phyloP scores from a whole-genome alignment of 2,797 vertebrate species.

The Moxostoma hubbsi region DNA sequence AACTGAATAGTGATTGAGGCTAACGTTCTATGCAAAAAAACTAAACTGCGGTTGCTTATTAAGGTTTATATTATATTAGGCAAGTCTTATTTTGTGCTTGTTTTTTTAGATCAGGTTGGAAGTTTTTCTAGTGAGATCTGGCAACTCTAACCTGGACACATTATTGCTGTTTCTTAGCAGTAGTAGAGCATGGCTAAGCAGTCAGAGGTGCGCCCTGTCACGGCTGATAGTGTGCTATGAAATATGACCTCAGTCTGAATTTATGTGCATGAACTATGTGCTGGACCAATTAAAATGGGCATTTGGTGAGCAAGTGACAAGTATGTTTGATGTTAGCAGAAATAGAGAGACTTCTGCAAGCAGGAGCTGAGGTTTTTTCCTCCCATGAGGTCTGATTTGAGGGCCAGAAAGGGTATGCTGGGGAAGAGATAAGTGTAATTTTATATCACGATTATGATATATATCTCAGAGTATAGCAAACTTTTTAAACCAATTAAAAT shows the following conservation, averaged over 20 bases:
- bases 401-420: slow-evolving; percentile 69
- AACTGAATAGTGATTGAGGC: too few species aligned
- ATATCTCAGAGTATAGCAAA: too few species aligned
- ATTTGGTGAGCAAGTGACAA: slow-evolving; percentile 59
- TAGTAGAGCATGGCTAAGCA: slow-evolving; percentile 25
- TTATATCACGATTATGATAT: too few species aligned
- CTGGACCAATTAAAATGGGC: slow-evolving; percentile 61
- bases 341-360: slow-evolving; percentile 53
- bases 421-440: slow-evolving; percentile 36
- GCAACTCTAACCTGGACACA: not conserved
- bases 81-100: too few species aligned
- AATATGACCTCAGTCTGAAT: slow-evolving; percentile 54
- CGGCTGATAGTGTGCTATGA: slow-evolving; percentile 37
- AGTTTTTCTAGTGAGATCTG: too few species aligned
- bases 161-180: slow-evolving; percentile 47
- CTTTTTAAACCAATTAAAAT: too few species aligned
- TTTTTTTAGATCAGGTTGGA: too few species aligned
- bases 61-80: too few species aligned
- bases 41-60: too few species aligned
- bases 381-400: slow-evolving; percentile 62
- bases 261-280: slow-evolving; percentile 57
- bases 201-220: slow-evolving; percentile 21
- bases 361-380: slow-evolving; percentile 52
- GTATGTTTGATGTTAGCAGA: slow-evolving; percentile 52
- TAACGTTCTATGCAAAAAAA: too few species aligned